Conservation (phyloP, 2,888 invertebrate species). For the Euzetes globulus region DNA sequence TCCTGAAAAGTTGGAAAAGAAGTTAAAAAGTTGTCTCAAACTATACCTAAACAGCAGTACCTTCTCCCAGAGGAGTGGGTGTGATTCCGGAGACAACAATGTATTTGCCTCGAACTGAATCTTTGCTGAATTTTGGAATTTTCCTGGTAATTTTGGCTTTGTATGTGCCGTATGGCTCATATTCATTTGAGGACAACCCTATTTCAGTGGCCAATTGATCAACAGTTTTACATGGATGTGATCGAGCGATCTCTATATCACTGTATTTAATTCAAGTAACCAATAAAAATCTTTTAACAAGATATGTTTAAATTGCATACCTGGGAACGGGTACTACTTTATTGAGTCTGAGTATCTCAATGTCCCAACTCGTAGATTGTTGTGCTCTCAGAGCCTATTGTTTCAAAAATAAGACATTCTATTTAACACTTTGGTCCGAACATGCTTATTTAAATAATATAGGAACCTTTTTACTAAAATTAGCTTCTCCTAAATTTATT, state of each 20-base stretch:
- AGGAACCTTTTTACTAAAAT: too few relatives aligned
- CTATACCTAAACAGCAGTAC: slow-evolving; percentile 1
- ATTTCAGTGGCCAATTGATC: slow-evolving; percentile 69
- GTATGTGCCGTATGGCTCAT: slow-evolving; percentile 80
- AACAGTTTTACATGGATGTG: slow-evolving; percentile 80
- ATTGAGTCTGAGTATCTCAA: neutral
- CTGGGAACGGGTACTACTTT: neutral
- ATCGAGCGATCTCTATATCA: slow-evolving; percentile 82
- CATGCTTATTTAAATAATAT: too few relatives aligned
- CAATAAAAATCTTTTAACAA: neutral
- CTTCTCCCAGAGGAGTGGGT: slow-evolving; percentile 97
- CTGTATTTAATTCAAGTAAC: slow-evolving; percentile 39
- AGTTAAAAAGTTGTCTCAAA: too few relatives aligned
- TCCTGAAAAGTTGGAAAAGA: too few relatives aligned
- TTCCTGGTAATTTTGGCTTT: slow-evolving; percentile 87
- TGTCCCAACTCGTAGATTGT: neutral
- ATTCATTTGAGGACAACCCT: slow-evolving; percentile 68
- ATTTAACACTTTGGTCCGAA: too few relatives aligned
- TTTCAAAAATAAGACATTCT: too few relatives aligned
- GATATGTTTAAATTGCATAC: neutral
- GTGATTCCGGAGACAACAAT: slow-evolving; percentile 95
- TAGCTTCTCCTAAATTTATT: too few relatives aligned
- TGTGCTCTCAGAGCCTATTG: neutral
- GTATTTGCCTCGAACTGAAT: slow-evolving; percentile 72
- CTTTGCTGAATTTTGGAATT: slow-evolving; percentile 64